Evolutionary conservation across 2,113 vertebrate genomes (phyloP).

Genomic region (Riparia riparia): DNA sequence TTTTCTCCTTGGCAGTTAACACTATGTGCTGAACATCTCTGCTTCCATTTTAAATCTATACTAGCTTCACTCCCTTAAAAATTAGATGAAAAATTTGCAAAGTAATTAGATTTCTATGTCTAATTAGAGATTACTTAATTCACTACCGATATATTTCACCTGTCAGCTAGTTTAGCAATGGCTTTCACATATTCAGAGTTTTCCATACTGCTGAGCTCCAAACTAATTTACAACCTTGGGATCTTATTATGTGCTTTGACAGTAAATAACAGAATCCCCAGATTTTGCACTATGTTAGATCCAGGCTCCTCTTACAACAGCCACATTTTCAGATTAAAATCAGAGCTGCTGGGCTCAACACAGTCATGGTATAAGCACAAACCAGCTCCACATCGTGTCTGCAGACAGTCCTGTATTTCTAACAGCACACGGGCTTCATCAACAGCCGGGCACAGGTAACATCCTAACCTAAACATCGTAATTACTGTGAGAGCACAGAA

Average conservation of each 20-base stretch:
- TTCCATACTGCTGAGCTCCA: neutral
- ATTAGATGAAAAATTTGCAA: constrained; percentile 20
- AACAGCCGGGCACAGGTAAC: neutral
- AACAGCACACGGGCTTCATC: neutral
- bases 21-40: neutral
- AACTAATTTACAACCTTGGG: constrained; percentile 25
- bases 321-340: neutral
- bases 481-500: neutral
- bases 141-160: constrained; percentile 19
- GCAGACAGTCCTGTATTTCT: neutral
- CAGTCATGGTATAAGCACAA: neutral
- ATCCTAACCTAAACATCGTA: neutral
- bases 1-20: constrained; percentile 65
- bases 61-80: constrained; percentile 32
- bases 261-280: neutral
- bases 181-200: constrained; percentile 12
- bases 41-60: constrained; percentile 45
- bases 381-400: neutral
- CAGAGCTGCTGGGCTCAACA: neutral
- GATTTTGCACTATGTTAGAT: neutral
- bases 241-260: neutral
- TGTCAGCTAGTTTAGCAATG: neutral
- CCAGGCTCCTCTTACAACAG: neutral
- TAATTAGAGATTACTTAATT: constrained; percentile 48
- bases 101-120: constrained; percentile 57